Evolutionary conservation across 2,113 vertebrate genomes (phyloP), one percentile per base, ranked within the genome.

Genomic region (Diglossa brunneiventris): DNA sequence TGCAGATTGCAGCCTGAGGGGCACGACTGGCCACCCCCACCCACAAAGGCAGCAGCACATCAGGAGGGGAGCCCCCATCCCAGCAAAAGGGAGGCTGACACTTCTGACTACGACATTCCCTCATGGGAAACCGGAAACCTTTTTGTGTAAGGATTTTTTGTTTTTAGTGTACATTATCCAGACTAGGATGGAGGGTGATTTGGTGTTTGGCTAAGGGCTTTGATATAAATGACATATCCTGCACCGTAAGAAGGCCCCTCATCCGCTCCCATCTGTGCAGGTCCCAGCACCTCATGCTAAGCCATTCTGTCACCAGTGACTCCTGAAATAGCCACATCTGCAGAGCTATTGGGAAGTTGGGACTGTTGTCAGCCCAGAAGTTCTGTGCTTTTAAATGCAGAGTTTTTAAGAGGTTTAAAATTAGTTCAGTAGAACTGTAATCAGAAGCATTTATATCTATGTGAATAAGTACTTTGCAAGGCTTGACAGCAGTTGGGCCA

Each of bases 341-440:
- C 70, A 84, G 52, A 47, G 24, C 44, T 61, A 2, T 62, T 81
- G 61, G 62, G 63, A 91, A 67, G 46, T 35, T 92, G 50, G 39
- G 27, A 33, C 55, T 73, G 16, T 77, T 76, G 55, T 50, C 9
- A 8, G 22, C n/a, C 19, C 46, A 67, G 68, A 66, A 50, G 26
- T 70, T 84, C 49, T 69, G 24, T 27, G 55, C 46, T 74, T 94
- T 86, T 81, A 87, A 31, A 83, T 39, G 19, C 15, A 37, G 56
- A 55, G 44, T 63, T 23, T 89, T 90, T 66, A 69, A 90, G 89
- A 72, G 22, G 35, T 70, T 94, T 97, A 92, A 92, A 94, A 89
- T 93, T 63, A 93, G 76, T 90, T 89, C 69, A 59, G 47, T 87
- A 74, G 31, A 77, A 35, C 41, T 81, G 59, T 58, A 91, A 93